Conservation (phyloP, 2,113 vertebrate genomes). For the Polypterus bichir region DNA sequence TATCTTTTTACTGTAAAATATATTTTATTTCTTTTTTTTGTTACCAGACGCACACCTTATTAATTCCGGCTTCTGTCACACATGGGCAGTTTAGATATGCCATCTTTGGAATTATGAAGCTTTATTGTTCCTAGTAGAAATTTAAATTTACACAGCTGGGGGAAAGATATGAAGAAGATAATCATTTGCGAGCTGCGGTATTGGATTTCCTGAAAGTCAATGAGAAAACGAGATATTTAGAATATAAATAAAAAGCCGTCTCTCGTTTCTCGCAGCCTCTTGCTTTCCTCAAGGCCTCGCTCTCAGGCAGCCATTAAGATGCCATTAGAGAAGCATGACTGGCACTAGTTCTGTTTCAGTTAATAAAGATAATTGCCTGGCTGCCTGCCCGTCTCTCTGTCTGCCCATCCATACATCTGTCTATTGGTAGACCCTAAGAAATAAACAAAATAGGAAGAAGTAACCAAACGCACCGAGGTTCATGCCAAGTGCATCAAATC, state of each 20-base stretch:
- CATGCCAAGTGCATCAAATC: too few relatives aligned
- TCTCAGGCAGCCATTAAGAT: too few relatives aligned
- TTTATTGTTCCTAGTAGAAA: conserved; percentile 38
- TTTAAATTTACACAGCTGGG: conserved; percentile 39
- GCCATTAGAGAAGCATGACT: too few relatives aligned
- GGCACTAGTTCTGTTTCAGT: too few relatives aligned
- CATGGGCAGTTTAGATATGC: not conserved
- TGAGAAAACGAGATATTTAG: conserved; percentile 56
- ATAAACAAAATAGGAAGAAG: too few relatives aligned
- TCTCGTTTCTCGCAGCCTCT: too few relatives aligned
- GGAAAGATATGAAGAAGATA: conserved; percentile 30
- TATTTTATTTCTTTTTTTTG: not conserved
- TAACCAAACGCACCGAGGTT: too few relatives aligned
- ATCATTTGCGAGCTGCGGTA: conserved; percentile 43
- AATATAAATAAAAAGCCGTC: conserved; percentile 41
- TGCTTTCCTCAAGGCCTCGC: too few relatives aligned
- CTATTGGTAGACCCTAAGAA: too few relatives aligned
- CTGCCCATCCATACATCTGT: too few relatives aligned
- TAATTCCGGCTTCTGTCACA: not conserved
- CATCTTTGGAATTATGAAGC: conserved; percentile 33
- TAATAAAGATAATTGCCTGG: too few relatives aligned
- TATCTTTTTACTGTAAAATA: not conserved
- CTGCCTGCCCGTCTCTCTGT: too few relatives aligned
- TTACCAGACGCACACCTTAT: not conserved
- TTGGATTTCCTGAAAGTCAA: conserved; percentile 61